These are phyloP conservation scores for Smittia sp. DNA, from an alignment of 2,888 invertebrate species.

Conservation along the genomic window DNA sequence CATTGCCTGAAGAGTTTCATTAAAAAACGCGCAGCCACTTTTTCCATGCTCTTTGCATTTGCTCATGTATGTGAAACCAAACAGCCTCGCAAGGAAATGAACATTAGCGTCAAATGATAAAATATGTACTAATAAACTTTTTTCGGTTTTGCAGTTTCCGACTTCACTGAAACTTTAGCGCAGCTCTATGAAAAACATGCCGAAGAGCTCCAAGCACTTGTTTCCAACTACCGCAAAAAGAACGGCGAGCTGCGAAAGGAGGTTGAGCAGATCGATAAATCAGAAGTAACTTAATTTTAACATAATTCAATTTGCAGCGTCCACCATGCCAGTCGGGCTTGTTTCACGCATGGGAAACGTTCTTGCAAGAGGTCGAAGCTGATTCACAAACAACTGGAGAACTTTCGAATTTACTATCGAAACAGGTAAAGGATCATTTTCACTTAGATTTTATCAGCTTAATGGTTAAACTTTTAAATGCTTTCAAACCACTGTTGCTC, in stretches of 20 bases:
- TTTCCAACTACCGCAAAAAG: slow-evolving; percentile 80
- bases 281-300: not conserved
- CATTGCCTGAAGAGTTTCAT: no score
- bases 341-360: slow-evolving; percentile 86
- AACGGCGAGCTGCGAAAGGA: slow-evolving; percentile 82
- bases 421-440: slow-evolving; percentile 64
- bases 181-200: slow-evolving; percentile 87
- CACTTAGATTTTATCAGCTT: no score
- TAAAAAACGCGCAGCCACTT: no score
- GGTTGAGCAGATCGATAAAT: no score
- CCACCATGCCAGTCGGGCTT: slow-evolving; percentile 76
- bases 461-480: no score
- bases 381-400: slow-evolving; percentile 84
- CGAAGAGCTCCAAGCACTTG: slow-evolving; percentile 78
- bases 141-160: slow-evolving; percentile 64
- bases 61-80: no score
- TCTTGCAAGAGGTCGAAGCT: slow-evolving; percentile 86
- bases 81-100: no score
- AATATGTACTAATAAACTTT: no score
- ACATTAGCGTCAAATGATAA: no score
- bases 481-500: no score
- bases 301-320: slow-evolving; percentile 48
- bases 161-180: slow-evolving; percentile 86
- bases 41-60: no score
- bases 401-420: slow-evolving; percentile 74